Evolutionary conservation across 2,797 vertebrate species (phyloP), one percentile per base, ranked within the genome.

Genomic region (Melanotaenia nigrans): DNA sequence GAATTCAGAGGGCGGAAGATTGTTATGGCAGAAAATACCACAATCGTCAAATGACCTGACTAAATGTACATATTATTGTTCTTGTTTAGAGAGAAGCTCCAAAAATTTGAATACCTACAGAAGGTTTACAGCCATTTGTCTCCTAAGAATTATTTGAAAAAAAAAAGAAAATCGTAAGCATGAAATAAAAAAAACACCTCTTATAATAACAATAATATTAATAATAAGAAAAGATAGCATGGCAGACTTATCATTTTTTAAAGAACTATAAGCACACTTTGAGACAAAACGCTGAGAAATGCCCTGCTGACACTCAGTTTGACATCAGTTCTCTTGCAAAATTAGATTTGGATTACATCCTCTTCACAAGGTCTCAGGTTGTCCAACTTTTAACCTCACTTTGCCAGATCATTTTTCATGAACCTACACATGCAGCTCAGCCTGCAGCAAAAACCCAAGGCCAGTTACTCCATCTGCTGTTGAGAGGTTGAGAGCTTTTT

Each of bases 341-440:
- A 3, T 68, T 20, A 36, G 61, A 40, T 67, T 54, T 78, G 56
- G 83, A 73, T 83, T 42, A 62, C 40, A 56, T 36, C 60, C n/a
- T 54, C 9, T 64, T 49, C 59, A 68, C 55, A 38, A 56, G 65
- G 32, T 25, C 60, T 64, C 16, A 73, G 55, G 5, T 45, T 59
- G 35, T 14, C 67, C 55, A 75, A 68, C 64, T 25, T 69, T 82
- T 53, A 56, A 38, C 58, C 56, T 61, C 6, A 65, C 53, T 78
- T 71, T 64, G 45, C 47, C 42, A 55, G 67, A 77, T 82, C 12
- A 81, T 84, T 73, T 74, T 70, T 79, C 67, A 78, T 38, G 56
- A 33, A 16, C 38, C 45, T 66, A 8, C 35, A 24, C 25, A 47
- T 56, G 60, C 57, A 45, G 73, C 65, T 61, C 66, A 73, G 60